phyloP scores from a whole-genome alignment of 2,888 invertebrate species.

The Chrysolina americana region DNA sequence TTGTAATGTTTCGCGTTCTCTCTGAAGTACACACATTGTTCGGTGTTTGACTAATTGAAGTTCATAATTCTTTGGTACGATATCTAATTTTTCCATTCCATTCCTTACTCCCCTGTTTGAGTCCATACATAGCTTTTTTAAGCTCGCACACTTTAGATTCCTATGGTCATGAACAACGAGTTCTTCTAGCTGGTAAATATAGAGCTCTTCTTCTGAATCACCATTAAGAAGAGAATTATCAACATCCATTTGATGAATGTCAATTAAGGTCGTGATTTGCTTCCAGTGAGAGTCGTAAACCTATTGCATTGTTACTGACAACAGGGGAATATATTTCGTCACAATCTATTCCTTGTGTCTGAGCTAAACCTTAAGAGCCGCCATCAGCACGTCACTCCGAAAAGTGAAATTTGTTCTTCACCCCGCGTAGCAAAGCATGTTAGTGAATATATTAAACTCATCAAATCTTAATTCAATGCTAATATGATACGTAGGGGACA shows the following conservation, averaged over 20 bases:
- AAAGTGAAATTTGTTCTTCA: too few species aligned
- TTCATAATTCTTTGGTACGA: not conserved
- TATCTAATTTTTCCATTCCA: constrained; percentile 36
- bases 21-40: not conserved
- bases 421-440: too few species aligned
- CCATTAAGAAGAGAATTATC: constrained; percentile 49
- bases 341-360: constrained; percentile 55
- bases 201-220: constrained; percentile 41
- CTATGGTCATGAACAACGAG: not conserved
- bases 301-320: constrained; percentile 7
- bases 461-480: too few species aligned
- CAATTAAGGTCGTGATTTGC: not conserved
- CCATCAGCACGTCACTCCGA: too few species aligned
- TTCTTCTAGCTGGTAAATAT: constrained; percentile 24
- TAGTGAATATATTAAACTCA: too few species aligned
- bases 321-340: constrained; percentile 57
- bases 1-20: not conserved
- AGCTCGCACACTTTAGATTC: constrained; percentile 25
- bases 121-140: constrained; percentile 49
- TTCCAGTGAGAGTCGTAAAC: not conserved
- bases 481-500: too few species aligned
- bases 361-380: constrained; percentile 55
- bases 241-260: not conserved
- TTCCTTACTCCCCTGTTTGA: constrained; percentile 46
- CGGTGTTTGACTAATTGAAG: not conserved